Conservation (phyloP, 2,113 vertebrate genomes). For the Glaucidium brasilianum region DNA sequence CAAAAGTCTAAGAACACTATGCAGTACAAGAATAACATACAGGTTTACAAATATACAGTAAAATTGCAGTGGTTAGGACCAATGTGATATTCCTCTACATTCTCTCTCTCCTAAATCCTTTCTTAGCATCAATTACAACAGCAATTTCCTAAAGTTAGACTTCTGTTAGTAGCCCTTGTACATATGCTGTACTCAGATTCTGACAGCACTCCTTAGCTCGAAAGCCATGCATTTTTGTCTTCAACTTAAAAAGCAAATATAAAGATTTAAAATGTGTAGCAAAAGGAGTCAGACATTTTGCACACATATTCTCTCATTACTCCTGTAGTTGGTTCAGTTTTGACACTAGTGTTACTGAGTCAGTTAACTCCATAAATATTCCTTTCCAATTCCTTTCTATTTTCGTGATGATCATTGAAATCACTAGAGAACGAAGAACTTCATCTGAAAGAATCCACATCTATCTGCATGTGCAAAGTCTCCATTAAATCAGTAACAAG, state of each 20-base stretch:
- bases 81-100: not conserved
- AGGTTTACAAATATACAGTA: not conserved
- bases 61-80: not conserved
- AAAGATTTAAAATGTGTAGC: not conserved
- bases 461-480: not conserved
- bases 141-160: not conserved
- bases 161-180: not conserved
- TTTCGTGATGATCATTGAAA: not conserved
- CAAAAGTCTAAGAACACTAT: not conserved
- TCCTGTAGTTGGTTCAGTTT: not conserved
- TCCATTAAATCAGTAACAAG: not conserved
- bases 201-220: not conserved
- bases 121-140: not conserved
- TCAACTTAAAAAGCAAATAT: not conserved
- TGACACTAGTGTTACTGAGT: not conserved
- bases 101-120: not conserved
- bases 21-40: not conserved
- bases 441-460: not conserved
- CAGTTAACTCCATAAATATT: not conserved
- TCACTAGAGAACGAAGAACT: not conserved
- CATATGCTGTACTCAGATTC: not conserved
- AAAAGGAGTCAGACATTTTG: not conserved
- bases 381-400: not conserved
- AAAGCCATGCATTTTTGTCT: not conserved
- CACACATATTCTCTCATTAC: not conserved